A percentile compares a stretch with the other conserved stretches of the same genome.
Evolutionary conservation across 2,797 vertebrate species (phyloP).

Genomic region (Acanthurus lineatus): DNA sequence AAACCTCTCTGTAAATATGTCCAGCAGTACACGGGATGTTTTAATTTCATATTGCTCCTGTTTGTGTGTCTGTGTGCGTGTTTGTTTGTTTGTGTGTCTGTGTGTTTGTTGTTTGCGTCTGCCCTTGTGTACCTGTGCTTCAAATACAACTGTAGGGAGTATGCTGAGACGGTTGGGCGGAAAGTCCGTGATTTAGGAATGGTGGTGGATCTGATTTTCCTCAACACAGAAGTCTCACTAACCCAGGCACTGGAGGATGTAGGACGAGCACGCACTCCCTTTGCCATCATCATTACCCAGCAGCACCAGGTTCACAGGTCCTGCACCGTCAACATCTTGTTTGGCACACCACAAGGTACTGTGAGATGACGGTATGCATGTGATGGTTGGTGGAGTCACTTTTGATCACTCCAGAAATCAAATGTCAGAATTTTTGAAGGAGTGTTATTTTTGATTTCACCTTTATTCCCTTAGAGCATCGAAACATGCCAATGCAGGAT

Average conservation of each 20-base stretch:
- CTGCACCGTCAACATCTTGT: conserved; percentile 99
- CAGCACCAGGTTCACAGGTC: conserved; percentile 98
- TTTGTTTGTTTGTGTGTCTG: neutral
- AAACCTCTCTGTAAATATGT: neutral
- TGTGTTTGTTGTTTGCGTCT: neutral
- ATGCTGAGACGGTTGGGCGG: conserved; percentile 95
- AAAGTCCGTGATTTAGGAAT: conserved; percentile 97
- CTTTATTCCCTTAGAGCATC: conserved; percentile 88
- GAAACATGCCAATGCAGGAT: conserved; percentile 98
- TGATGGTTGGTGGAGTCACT: neutral
- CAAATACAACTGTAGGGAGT: conserved; percentile 88
- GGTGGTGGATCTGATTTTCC: conserved; percentile 99
- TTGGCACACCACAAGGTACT: conserved; percentile 97
- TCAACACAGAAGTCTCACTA: conserved; percentile 97
- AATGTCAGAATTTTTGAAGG: neutral
- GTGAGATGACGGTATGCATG: rapidly evolving
- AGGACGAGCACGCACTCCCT: conserved; percentile 95
- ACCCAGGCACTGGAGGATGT: conserved; percentile 97
- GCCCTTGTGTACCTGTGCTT: conserved; percentile 44
- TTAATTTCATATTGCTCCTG: conserved; percentile 69
- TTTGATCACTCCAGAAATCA: no score
- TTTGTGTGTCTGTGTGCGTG: conserved; percentile 41
- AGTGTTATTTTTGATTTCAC: neutral
- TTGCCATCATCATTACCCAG: conserved; percentile 98
- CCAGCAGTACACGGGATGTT: conserved; percentile 7